Conservation (phyloP, 1,140 invertebrate genomes). For the Theocolax elegans region DNA sequence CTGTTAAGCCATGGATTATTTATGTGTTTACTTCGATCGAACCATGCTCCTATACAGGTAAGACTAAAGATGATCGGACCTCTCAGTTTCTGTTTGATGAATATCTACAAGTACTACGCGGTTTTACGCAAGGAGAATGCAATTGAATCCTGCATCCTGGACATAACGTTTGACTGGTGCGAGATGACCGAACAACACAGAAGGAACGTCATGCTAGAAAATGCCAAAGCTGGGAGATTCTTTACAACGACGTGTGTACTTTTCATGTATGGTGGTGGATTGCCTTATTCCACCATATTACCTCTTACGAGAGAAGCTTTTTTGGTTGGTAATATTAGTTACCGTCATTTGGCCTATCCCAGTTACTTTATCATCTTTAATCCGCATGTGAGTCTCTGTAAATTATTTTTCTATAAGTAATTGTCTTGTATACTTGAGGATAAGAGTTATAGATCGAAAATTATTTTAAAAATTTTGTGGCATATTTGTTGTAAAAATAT, state of each 20-base stretch:
- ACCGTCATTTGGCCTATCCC: slow-evolving; percentile 44
- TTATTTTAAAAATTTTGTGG: background rate
- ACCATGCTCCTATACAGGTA: too few relatives aligned
- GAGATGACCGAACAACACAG: background rate
- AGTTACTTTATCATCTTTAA: slow-evolving; percentile 49
- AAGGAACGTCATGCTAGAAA: slow-evolving; percentile 40
- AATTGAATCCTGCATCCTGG: slow-evolving; percentile 37
- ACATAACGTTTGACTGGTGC: slow-evolving; percentile 47
- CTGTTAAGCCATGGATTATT: too few relatives aligned
- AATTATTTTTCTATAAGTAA: background rate
- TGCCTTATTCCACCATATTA: slow-evolving; percentile 44
- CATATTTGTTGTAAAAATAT: too few relatives aligned
- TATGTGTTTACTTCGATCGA: too few relatives aligned
- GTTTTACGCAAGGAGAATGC: background rate
- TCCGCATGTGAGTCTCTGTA: slow-evolving; percentile 20
- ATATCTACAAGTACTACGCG: slow-evolving; percentile 15
- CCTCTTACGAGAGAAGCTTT: slow-evolving; percentile 19
- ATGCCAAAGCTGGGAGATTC: slow-evolving; percentile 34
- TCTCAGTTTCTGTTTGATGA: slow-evolving; percentile 19
- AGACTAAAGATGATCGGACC: slow-evolving; percentile 19
- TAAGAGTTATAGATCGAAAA: background rate
- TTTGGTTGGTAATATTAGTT: slow-evolving; percentile 25
- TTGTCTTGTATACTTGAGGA: background rate
- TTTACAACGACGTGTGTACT: slow-evolving; percentile 31
- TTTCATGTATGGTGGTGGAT: slow-evolving; percentile 45